Base-by-base conservation (phyloP, 2,797 vertebrate species). In the Cynodonichthys magdalenae region DNA sequence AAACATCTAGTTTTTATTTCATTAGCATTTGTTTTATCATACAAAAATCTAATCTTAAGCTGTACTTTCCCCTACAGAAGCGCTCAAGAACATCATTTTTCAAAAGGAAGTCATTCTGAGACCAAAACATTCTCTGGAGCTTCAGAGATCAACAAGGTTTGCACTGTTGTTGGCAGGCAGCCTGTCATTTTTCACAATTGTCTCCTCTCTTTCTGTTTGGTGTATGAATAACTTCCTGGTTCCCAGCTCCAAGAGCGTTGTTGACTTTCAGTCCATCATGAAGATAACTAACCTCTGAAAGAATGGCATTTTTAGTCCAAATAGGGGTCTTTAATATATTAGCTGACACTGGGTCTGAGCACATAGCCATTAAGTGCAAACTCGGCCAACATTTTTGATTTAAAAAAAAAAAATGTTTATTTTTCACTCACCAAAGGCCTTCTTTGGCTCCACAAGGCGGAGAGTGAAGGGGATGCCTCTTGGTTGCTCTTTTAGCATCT, bases 401-500 rank as follows among this genome's bases (percentile, higher is more conserved):
- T 1, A 42, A 1, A 34, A 34, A 34, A 2, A 18, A 6, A 59
- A 1, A 4, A 2, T 15, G 45, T 18, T 20, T 4, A 17, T 28
- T n/a, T 46, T 69, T 12, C 24, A 68, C 95, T 95, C 84, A 99
- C 97, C 97, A 0, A 99, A 99, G n/a, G 97, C 97, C 48, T 95
- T 95, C 85, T 96, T 97, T 46, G 97, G 97, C 70, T 95, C 96
- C 18, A 98, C 97, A 65, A 99, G 90, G 24, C 96, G 91, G 5
- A 99, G 92, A 2, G 95, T 98, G 92, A 99, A 99, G 1, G 95
- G 95, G 31, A 91, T 90, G 0, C 94, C 92, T 74, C 94, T 92
- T 0, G 92, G 93, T 71, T 98, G 95, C 78, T 99, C 97, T 17
- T 98, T 95, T 12, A 99, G 90, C 96, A 98, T 98, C 84, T 96